A percentile compares a stretch with the other conserved stretches of the same genome.
Evolutionary conservation across 2,797 vertebrate genomes (phyloP).

Genomic region (Sebastes aleutianus): DNA sequence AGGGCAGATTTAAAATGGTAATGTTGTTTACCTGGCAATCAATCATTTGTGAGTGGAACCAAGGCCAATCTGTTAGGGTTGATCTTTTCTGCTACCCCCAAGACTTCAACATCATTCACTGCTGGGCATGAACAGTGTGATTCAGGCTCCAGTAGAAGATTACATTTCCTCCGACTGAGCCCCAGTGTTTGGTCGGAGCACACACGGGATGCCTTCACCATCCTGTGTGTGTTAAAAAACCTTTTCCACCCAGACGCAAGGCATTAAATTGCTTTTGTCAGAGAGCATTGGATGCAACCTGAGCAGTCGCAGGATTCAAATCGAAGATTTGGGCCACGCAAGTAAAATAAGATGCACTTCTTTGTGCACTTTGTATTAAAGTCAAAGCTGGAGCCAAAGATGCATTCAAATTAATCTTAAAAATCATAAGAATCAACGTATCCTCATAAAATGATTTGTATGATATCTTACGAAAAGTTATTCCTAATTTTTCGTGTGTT

Average conservation of each 20-base stretch:
- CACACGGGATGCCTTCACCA: conserved; percentile 18
- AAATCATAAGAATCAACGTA: background rate
- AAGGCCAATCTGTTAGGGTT: conserved; percentile 50
- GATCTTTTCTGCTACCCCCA: conserved; percentile 48
- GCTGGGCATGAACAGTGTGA: conserved; percentile 39
- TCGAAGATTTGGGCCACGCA: background rate
- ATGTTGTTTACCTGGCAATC: conserved; percentile 71
- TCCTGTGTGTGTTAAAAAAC: conserved; percentile 22
- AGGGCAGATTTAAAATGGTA: conserved; percentile 64
- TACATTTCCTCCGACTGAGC: conserved; percentile 40
- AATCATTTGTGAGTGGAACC: conserved; percentile 50
- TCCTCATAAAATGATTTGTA: too few relatives aligned
- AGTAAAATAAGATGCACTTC: conserved; percentile 2
- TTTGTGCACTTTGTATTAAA: background rate
- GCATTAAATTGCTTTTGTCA: conserved; percentile 37
- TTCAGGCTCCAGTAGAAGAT: conserved; percentile 41
- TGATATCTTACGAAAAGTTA: too few relatives aligned
- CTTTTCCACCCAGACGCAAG: background rate
- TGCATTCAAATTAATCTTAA: background rate
- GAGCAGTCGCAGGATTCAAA: background rate
- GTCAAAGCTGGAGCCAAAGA: background rate
- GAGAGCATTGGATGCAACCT: background rate
- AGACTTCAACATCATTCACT: conserved; percentile 56
- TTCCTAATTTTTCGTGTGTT: too few relatives aligned
- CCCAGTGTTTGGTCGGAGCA: conserved; percentile 16